phyloP scores from a whole-genome alignment of 2,113 vertebrate species.

The Taxidea taxus region DNA sequence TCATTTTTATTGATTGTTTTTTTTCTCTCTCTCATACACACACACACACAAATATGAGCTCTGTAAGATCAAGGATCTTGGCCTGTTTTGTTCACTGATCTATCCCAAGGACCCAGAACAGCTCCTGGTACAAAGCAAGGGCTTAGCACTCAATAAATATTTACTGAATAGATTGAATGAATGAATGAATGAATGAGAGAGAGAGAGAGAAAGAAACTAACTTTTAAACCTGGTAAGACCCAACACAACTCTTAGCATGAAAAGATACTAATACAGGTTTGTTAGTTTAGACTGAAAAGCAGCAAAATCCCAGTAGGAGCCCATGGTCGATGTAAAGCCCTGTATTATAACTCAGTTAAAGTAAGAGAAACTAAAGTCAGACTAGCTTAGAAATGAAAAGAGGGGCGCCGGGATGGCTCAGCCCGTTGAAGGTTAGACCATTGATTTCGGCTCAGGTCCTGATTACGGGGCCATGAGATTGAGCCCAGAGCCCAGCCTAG shows the following conservation, averaged over 20 bases:
- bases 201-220: background rate
- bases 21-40: background rate
- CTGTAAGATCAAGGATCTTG: background rate
- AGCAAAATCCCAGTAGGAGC: background rate
- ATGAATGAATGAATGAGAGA: background rate
- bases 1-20: background rate
- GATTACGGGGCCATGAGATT: background rate
- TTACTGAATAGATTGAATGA: background rate
- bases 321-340: background rate
- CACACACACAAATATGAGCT: background rate
- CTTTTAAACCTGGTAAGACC: constrained; percentile 30
- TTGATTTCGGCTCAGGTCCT: background rate
- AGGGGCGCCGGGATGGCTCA: background rate
- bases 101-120: background rate
- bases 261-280: background rate
- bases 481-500: background rate
- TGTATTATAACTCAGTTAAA: background rate
- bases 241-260: background rate
- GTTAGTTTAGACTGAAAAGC: constrained; percentile 15
- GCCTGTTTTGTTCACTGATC: background rate
- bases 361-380: constrained; percentile 18
- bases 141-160: background rate
- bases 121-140: background rate
- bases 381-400: background rate
- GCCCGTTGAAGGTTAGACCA: background rate